Conservation (phyloP, 2,113 vertebrate genomes). For the Tonatia bakeri region DNA sequence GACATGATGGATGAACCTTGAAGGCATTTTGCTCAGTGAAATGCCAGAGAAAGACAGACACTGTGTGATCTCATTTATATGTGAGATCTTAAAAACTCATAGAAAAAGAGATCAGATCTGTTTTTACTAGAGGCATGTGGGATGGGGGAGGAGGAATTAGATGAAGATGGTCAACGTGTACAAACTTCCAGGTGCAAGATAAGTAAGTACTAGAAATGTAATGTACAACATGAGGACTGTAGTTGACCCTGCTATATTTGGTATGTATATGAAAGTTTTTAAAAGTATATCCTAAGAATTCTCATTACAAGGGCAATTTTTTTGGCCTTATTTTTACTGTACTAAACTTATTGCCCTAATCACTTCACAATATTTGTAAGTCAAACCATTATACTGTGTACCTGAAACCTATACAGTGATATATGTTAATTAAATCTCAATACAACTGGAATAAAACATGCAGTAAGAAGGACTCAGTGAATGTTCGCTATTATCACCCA, state of each 20-base stretch:
- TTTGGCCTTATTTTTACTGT: neutral
- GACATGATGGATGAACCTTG: neutral
- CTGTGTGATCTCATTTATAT: neutral
- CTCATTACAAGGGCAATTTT: neutral
- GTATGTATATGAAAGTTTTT: neutral
- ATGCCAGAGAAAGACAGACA: neutral
- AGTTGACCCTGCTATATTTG: neutral
- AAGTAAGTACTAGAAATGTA: neutral
- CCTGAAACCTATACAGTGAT: neutral
- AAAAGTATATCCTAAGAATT: neutral
- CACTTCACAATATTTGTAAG: neutral
- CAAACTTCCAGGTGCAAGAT: neutral
- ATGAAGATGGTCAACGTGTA: neutral
- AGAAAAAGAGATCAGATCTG: neutral
- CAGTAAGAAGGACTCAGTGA: neutral
- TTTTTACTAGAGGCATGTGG: neutral
- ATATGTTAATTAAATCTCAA: neutral
- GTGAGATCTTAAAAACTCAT: neutral
- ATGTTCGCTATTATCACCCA: neutral
- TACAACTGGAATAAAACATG: neutral
- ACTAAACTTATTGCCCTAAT: neutral
- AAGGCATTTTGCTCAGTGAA: neutral
- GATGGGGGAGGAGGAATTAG: neutral
- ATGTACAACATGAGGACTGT: neutral
- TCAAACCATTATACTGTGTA: neutral